Percentiles rank a stretch among this genome's conserved stretches.
Evolutionary conservation across 2,113 vertebrate genomes (phyloP).

Genomic region (Acanthisitta chloris): DNA sequence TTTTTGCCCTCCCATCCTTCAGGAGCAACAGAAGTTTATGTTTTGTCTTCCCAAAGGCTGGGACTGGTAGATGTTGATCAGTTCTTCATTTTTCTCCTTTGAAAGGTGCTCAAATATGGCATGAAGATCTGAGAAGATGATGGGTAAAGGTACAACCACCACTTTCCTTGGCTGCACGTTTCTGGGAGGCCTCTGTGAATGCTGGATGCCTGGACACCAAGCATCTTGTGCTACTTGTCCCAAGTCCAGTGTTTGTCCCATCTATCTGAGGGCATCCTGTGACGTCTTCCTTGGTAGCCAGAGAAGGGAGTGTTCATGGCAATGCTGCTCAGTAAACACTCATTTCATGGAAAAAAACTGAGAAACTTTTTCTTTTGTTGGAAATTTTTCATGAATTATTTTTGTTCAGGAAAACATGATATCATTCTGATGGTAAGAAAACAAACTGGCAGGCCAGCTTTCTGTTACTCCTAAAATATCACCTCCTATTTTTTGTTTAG

Average conservation of each 20-base stretch:
- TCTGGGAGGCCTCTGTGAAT: background rate
- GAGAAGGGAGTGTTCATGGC: background rate
- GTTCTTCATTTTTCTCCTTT: background rate
- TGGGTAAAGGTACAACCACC: background rate
- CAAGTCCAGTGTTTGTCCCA: background rate
- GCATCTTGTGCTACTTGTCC: background rate
- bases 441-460: conserved; percentile 34
- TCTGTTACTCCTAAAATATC: conserved; percentile 50
- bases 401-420: conserved; percentile 68
- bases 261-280: background rate
- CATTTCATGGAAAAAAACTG: conserved; percentile 31
- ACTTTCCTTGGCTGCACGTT: fast-evolving
- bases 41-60: background rate
- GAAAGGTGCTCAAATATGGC: background rate
- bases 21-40: background rate
- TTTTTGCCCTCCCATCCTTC: background rate
- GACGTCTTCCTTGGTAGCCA: background rate
- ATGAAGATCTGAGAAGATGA: background rate
- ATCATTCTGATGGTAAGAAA: conserved; percentile 59
- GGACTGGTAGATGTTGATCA: background rate
- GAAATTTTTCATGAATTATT: conserved; percentile 55
- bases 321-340: background rate
- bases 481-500: conserved; percentile 38
- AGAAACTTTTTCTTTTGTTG: conserved; percentile 15
- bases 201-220: background rate